Percentiles rank a stretch among this genome's conserved stretches.
phyloP scores from a whole-genome alignment of 2,113 vertebrate species.

The Mastomys natalensis region DNA sequence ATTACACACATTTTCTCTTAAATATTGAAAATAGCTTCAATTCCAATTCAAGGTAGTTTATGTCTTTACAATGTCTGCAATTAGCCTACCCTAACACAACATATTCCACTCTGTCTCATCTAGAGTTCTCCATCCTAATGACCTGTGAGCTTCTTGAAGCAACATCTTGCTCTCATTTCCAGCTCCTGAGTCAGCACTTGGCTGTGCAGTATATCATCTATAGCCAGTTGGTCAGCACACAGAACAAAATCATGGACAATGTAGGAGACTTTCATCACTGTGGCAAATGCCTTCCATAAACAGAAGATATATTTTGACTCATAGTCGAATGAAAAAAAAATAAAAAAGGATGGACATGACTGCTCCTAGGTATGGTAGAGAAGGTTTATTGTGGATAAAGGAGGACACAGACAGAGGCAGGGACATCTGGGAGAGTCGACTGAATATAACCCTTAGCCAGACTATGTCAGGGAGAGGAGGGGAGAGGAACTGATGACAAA shows the following conservation, averaged over 20 bases:
- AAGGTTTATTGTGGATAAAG: neutral
- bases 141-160: neutral
- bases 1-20: conserved; percentile 43
- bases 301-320: neutral
- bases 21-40: neutral
- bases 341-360: neutral
- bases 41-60: neutral
- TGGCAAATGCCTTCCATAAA: neutral
- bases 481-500: neutral
- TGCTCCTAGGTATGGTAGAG: neutral
- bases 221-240: neutral
- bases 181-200: neutral
- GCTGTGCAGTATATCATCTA: neutral
- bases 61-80: neutral
- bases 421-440: neutral
- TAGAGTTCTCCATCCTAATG: neutral
- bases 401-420: neutral
- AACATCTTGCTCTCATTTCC: neutral
- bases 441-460: neutral
- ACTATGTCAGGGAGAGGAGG: neutral
- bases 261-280: neutral
- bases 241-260: neutral
- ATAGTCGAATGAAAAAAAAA: neutral
- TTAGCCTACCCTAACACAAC: neutral
- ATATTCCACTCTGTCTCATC: neutral